Evolutionary conservation across 1,140 invertebrate species (phyloP), one percentile per base, ranked within the genome.

Genomic region (Lepidotrigona ventralis): DNA sequence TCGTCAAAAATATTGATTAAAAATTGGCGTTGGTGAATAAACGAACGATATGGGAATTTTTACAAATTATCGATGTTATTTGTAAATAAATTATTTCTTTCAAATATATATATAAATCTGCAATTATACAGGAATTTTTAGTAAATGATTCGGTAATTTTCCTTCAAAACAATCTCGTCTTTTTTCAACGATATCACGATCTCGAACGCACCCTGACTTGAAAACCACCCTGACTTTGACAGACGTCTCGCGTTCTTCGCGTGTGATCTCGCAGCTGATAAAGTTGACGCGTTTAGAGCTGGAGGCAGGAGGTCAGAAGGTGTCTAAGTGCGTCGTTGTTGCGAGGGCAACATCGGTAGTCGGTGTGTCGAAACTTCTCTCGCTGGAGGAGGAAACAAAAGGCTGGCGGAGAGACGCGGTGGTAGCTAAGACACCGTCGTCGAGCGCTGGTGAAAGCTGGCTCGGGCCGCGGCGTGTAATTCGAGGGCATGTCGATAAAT

Each of bases 401-500:
- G 79, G 73, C 71, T 58, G n/a, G 68, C 3, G 15, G 68, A 46
- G 64, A 39, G 66, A 39, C 76, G 46, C 63, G 68, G 69, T 84
- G 77, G 82, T 84, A 64, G 76, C 77, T 33, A 29, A 76, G 29
- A 29, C 39, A 39, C 46, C 71, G 33, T 33, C 33, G 68, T 66
- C 51, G 73, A 19, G 21, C 54, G 51, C 72, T 46, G 86, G 86
- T 88, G 86, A 88, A 88, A 88, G 86, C 87, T 75, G 70, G 60
- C 19, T 68, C 70, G 79, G 87, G 79, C 68, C 23, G 79, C 69
- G 63, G 79, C 76, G 79, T 83, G 85, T 88, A 85, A 88, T 88
- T 88, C 86, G 87, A 88, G 87, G 84, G 86, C 87, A 88, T 72
- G 83, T 83, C 87, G 87, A 88, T 88, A 88, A 88, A 88, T 88